Evolutionary conservation across 2,113 vertebrate species (phyloP).

Genomic region (Sarotherodon lohbergeri): DNA sequence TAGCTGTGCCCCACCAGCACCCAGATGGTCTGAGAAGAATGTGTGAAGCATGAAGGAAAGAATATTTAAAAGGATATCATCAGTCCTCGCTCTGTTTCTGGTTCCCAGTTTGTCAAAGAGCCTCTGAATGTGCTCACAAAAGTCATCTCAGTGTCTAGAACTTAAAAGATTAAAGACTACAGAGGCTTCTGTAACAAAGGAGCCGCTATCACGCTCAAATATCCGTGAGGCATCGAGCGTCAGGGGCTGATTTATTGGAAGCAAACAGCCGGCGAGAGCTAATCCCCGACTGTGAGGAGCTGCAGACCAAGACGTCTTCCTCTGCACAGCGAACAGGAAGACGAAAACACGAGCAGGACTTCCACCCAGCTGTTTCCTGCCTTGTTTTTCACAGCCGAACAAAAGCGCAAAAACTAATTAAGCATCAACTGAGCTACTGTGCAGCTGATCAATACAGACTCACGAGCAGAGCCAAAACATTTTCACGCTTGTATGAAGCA

Average conservation of each 20-base stretch:
- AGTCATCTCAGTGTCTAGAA: background rate
- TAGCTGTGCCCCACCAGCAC: background rate
- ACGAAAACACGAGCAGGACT: background rate
- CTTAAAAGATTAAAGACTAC: background rate
- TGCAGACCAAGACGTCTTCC: background rate
- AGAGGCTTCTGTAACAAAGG: background rate
- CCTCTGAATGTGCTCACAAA: background rate
- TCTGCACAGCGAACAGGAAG: background rate
- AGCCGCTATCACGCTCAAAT: background rate
- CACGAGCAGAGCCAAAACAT: background rate
- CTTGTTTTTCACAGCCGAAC: background rate
- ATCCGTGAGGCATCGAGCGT: background rate
- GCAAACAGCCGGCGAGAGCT: background rate
- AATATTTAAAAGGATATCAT: background rate
- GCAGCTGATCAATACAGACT: background rate
- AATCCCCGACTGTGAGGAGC: background rate
- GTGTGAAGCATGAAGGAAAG: conserved; percentile 14
- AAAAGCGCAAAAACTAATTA: background rate
- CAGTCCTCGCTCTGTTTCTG: background rate
- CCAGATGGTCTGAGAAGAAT: conserved; percentile 50
- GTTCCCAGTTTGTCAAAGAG: background rate
- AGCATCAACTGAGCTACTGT: background rate
- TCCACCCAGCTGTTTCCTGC: background rate
- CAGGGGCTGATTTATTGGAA: conserved; percentile 11
- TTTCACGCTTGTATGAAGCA: background rate